phyloP scores from a whole-genome alignment of 2,797 vertebrate genomes.

The Sylvilagus floridanus region DNA sequence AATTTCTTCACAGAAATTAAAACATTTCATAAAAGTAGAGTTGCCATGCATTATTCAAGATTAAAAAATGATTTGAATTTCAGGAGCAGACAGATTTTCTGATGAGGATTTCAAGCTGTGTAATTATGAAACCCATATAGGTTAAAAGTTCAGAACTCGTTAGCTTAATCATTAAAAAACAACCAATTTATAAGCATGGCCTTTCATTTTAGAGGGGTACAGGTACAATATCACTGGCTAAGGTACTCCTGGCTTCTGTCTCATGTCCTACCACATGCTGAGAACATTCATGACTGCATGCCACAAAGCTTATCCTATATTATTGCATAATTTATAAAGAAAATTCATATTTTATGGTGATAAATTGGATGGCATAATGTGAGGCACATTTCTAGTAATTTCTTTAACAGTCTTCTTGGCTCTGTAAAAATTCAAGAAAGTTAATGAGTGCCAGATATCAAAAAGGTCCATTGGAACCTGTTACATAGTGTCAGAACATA shows the following conservation, averaged over 20 bases:
- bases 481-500: background rate
- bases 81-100: slow-evolving; percentile 88
- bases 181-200: slow-evolving; percentile 85
- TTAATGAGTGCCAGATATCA: slow-evolving; percentile 52
- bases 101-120: slow-evolving; percentile 91
- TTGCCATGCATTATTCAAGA: slow-evolving; percentile 90
- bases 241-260: slow-evolving; percentile 48
- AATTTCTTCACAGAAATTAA: slow-evolving; percentile 82
- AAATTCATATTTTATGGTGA: slow-evolving; percentile 73
- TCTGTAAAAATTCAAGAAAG: slow-evolving; percentile 62
- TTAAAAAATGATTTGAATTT: slow-evolving; percentile 89
- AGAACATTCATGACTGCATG: slow-evolving; percentile 51
- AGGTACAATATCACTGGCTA: slow-evolving; percentile 74
- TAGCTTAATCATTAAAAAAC: slow-evolving; percentile 88
- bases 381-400: slow-evolving; percentile 73
- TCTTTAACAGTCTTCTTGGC: slow-evolving; percentile 61
- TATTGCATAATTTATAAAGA: slow-evolving; percentile 75
- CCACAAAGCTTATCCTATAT: slow-evolving; percentile 69
- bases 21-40: slow-evolving; percentile 86
- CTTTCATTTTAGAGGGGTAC: slow-evolving; percentile 80
- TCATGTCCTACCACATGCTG: slow-evolving; percentile 54
- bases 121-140: slow-evolving; percentile 89
- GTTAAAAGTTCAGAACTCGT: slow-evolving; percentile 90
- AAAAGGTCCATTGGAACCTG: slow-evolving; percentile 30
- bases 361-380: slow-evolving; percentile 53